Base-by-base conservation (phyloP, 1,140 invertebrate genomes). In the Lysiphlebus fabarum region DNA sequence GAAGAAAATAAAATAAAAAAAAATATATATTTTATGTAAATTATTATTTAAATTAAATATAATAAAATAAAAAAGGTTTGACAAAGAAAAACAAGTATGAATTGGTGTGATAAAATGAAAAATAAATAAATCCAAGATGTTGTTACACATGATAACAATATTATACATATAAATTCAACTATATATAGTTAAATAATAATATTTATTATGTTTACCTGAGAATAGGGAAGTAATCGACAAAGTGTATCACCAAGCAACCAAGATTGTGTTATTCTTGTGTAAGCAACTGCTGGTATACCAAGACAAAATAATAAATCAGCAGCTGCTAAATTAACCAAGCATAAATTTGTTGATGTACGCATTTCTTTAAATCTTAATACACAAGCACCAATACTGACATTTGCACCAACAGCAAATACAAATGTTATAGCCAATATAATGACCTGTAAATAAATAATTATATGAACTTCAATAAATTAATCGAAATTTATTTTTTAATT, bases 271-370 rank as follows among this genome's bases (percentile, higher is more conserved):
- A 82, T 63, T 56, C 83, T 73, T 2, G 82, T 81, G 59, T 80
- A 80, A 12, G 81, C 80, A 26, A 85, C 76, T 1, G 75, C 76
- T 7, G 84, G 83, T 40, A 84, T 82, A 12, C 82, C 82, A 6
- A 81, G 36, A 4, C 81, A 80, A 65, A 85, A 85, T 17, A 85
- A 61, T 12, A 90, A 73, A 74, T 90, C 89, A 1, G 85, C 84
- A 10, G 84, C 79, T 3, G 85, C 83, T 65, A 90, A 77, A 72
- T 90, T 90, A 42, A 89, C 79, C 14, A 90, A 81, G 70, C 89
- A 90, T 63, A 87, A 83, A 70, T 90, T 90, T 49, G 88, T 90
- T 47, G 90, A 86, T 7, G 87, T 90, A 60, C 86, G 77, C 85
- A 90, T 87, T 63, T 87, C 83, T 62, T 83, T 83, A 71, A 86